Conservation (phyloP, 2,888 invertebrate genomes). For the Noctua fimbriata region DNA sequence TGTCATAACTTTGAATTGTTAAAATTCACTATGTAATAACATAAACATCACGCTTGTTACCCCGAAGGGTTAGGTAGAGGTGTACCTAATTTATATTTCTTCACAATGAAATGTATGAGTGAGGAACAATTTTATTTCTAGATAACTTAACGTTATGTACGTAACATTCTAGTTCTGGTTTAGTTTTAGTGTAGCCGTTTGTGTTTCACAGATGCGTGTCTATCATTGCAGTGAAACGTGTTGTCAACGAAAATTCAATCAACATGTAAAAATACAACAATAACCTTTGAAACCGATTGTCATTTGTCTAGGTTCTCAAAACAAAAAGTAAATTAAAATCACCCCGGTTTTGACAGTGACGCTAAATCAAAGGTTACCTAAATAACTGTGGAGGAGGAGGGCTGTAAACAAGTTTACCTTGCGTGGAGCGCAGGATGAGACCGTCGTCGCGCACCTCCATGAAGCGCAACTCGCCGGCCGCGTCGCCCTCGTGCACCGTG, state of each 20-base stretch:
- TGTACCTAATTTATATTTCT: not conserved
- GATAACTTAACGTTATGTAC: not conserved
- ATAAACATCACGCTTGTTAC: not conserved
- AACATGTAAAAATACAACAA: not conserved
- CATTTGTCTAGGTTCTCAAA: not conserved
- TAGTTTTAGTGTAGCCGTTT: not conserved
- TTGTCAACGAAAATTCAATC: not conserved
- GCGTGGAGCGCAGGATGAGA: conserved; percentile 93
- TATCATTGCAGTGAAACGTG: not conserved
- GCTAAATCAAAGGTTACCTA: not conserved
- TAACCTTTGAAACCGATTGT: not conserved
- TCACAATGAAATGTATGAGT: not conserved
- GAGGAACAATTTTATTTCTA: not conserved
- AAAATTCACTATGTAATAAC: not conserved
- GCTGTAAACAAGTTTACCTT: conserved; percentile 75
- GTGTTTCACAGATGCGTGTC: not conserved
- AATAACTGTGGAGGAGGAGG: not conserved
- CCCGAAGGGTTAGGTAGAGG: not conserved
- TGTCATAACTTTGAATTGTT: not conserved
- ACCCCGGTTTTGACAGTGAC: not conserved
- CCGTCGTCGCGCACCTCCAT: conserved; percentile 99
- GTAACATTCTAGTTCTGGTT: too few species aligned
- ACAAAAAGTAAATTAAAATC: not conserved
- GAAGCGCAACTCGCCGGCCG: conserved; percentile 96
- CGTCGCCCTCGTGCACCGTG: conserved; percentile 99